A percentile compares a stretch with the other conserved stretches of the same genome.
phyloP scores from a whole-genome alignment of 2,888 invertebrate species.

The Malthinus flaveolus region DNA sequence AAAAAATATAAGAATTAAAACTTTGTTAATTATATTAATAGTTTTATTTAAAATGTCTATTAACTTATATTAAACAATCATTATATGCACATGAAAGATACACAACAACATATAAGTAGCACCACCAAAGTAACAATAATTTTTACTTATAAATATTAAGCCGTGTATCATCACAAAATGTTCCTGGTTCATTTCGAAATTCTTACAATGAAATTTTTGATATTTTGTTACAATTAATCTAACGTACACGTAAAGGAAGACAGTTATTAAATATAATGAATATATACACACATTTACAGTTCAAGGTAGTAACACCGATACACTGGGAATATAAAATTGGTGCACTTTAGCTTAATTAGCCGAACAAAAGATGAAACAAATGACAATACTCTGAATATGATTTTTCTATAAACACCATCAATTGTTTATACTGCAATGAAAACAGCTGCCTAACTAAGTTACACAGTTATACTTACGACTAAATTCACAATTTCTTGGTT shows the following conservation, averaged over 20 bases:
- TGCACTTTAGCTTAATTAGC: no score
- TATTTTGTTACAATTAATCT: background rate
- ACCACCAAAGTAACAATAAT: slow-evolving; percentile 1
- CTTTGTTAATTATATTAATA: slow-evolving; percentile 5
- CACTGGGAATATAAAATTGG: no score
- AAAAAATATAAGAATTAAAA: no score
- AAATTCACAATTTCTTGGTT: background rate
- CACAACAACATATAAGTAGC: slow-evolving; percentile 1
- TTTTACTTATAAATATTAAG: slow-evolving; percentile 2
- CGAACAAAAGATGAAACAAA: no score
- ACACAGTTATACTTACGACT: no score
- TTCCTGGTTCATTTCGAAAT: slow-evolving; percentile 1
- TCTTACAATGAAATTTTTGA: background rate
- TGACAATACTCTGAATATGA: no score
- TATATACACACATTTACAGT: background rate
- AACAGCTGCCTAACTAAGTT: background rate
- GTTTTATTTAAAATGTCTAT: background rate
- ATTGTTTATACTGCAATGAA: slow-evolving; percentile 3
- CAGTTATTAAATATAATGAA: background rate
- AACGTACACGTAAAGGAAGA: slow-evolving; percentile 3
- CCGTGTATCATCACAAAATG: slow-evolving; percentile 3
- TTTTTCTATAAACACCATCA: background rate
- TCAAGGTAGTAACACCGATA: no score
- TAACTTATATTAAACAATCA: slow-evolving; percentile 17
- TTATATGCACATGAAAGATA: slow-evolving; percentile 3